phyloP scores from a whole-genome alignment of 35 echinoderm and acorn worm species.

The Lytechinus variegatus region DNA sequence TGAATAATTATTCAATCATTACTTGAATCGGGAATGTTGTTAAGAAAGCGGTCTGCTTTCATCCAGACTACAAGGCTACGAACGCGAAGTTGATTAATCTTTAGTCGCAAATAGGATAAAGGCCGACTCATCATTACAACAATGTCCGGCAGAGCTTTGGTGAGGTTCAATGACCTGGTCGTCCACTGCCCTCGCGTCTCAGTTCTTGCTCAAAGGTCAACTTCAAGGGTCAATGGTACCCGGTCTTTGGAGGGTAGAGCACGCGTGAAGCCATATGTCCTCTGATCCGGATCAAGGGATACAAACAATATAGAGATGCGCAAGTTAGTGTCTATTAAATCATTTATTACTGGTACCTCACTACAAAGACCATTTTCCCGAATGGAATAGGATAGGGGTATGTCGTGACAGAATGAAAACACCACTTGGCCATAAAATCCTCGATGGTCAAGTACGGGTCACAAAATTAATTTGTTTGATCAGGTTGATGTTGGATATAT shows the following conservation, averaged over 20 bases:
- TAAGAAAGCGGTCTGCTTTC: background rate
- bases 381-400: no score
- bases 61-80: background rate
- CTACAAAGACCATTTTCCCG: no score
- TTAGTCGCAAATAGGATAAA: background rate
- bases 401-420: no score
- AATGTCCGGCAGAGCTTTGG: background rate
- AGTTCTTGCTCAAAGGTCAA: background rate
- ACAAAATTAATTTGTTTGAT: no score
- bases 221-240: background rate
- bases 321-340: background rate
- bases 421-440: no score
- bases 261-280: background rate
- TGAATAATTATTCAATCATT: background rate
- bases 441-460: no score
- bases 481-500: no score
- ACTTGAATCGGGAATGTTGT: background rate
- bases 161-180: background rate
- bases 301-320: background rate
- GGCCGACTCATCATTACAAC: slow-evolving; percentile 5
- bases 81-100: background rate
- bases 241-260: background rate
- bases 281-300: background rate
- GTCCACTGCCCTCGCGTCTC: background rate
- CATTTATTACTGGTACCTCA: background rate